Conservation (phyloP, 2,797 vertebrate species). For the Micropoecilia bifurca region DNA sequence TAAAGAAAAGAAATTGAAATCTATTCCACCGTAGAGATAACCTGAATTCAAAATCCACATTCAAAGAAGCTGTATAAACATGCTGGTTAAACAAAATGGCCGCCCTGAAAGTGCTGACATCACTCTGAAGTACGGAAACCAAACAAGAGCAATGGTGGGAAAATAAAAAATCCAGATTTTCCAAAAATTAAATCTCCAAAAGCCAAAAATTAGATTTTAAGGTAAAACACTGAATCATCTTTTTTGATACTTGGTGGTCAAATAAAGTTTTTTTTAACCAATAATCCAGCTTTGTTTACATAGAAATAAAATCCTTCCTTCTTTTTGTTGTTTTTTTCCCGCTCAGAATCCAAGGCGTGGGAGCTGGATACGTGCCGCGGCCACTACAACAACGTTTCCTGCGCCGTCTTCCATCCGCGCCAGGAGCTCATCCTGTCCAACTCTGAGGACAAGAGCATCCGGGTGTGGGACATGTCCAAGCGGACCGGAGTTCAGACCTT, state of each 20-base stretch:
- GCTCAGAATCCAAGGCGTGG: constrained; percentile 94
- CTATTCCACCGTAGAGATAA: no score
- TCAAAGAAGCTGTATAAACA: no score
- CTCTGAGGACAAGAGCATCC: constrained; percentile 98
- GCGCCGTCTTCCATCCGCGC: constrained; percentile 94
- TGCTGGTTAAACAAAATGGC: no score
- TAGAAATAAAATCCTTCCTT: background rate
- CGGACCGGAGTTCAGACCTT: constrained; percentile 97
- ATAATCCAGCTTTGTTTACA: background rate
- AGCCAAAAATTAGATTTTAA: no score
- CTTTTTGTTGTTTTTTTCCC: background rate
- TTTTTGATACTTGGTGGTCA: background rate
- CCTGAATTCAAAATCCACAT: no score
- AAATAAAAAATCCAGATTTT: no score
- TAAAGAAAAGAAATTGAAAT: no score
- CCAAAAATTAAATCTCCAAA: no score
- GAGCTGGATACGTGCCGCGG: constrained; percentile 97
- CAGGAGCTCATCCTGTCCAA: constrained; percentile 98
- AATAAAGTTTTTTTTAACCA: background rate
- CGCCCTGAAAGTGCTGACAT: no score
- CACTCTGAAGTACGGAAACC: no score
- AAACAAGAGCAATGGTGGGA: no score
- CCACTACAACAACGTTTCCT: constrained; percentile 99
- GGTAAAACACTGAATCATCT: background rate
- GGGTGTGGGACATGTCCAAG: constrained; percentile 99